A percentile compares a stretch with the other conserved stretches of the same genome.
Evolutionary conservation across 2,888 invertebrate genomes (phyloP).

Genomic region (Aromia moschata): DNA sequence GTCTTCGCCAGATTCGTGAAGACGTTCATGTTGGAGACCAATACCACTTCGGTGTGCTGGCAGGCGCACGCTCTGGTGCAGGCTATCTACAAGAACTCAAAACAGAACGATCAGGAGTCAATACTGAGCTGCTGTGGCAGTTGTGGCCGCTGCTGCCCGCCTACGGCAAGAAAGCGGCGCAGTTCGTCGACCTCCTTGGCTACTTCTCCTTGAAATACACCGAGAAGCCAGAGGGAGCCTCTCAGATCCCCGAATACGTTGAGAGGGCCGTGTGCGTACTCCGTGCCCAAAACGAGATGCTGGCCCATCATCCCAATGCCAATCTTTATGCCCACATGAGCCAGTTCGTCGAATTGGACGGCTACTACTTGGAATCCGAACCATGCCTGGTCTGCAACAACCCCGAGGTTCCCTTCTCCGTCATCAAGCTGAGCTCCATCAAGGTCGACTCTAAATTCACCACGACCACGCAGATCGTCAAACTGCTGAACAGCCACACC

Average conservation of each 20-base stretch:
- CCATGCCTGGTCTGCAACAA: constrained; percentile 98
- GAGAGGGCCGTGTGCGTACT: constrained; percentile 87
- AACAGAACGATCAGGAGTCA: constrained; percentile 78
- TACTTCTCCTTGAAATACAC: constrained; percentile 92
- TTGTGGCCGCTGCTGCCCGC: constrained; percentile 90
- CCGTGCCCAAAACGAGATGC: constrained; percentile 86
- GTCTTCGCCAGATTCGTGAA: constrained; percentile 81
- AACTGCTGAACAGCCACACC: constrained; percentile 93
- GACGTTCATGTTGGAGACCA: constrained; percentile 92
- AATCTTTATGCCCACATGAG: constrained; percentile 91
- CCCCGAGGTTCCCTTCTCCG: constrained; percentile 91
- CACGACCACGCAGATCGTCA: constrained; percentile 96
- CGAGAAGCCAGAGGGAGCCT: constrained; percentile 70
- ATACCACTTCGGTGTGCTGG: constrained; percentile 92
- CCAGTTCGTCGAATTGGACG: constrained; percentile 94
- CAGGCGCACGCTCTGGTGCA: constrained; percentile 90
- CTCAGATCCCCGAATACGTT: constrained; percentile 74
- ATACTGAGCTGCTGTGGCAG: constrained; percentile 86
- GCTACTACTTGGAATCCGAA: constrained; percentile 95
- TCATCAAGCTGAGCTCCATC: constrained; percentile 91
- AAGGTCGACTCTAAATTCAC: constrained; percentile 98
- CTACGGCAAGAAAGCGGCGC: constrained; percentile 93
- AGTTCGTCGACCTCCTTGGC: constrained; percentile 95
- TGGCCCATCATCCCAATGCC: constrained; percentile 93
- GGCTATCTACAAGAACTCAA: constrained; percentile 87